phyloP scores from a whole-genome alignment of 2,113 vertebrate species.

The Hydrolagus affinis region DNA sequence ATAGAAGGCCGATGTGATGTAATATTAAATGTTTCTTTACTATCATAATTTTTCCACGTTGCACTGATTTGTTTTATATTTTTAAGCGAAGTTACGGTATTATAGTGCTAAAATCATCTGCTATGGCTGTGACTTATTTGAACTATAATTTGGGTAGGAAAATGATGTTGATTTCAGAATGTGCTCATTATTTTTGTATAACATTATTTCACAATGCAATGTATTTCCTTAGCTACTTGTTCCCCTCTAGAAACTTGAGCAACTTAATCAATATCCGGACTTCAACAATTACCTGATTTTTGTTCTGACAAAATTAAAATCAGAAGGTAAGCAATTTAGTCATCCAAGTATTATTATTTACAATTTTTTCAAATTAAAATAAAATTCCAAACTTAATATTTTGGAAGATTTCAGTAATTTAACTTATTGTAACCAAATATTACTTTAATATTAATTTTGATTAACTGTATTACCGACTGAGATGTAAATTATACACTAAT shows the following conservation, averaged over 20 bases:
- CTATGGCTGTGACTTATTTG: neutral
- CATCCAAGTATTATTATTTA: too few species aligned
- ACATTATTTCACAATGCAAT: slow-evolving; percentile 24
- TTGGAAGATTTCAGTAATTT: too few species aligned
- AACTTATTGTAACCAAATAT: too few species aligned
- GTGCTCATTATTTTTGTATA: neutral
- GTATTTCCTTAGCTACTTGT: slow-evolving; percentile 66
- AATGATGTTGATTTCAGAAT: neutral
- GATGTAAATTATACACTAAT: neutral
- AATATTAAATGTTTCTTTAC: neutral
- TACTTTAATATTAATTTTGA: too few species aligned
- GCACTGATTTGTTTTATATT: neutral
- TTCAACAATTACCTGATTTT: slow-evolving; percentile 99
- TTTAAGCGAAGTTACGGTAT: too few species aligned
- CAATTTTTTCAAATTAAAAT: too few species aligned
- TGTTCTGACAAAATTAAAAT: slow-evolving; percentile 91
- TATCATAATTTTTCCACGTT: neutral
- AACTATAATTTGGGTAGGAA: neutral
- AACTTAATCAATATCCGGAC: slow-evolving; percentile 96
- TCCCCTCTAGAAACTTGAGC: slow-evolving; percentile 81
- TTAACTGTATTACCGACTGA: too few species aligned
- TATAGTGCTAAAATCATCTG: neutral
- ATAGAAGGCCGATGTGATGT: neutral
- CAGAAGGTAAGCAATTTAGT: slow-evolving; percentile 75
- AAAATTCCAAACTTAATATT: too few species aligned